Evolutionary conservation across 2,888 invertebrate species (phyloP), one percentile per base, ranked within the genome.

Genomic region (Neria commutata): DNA sequence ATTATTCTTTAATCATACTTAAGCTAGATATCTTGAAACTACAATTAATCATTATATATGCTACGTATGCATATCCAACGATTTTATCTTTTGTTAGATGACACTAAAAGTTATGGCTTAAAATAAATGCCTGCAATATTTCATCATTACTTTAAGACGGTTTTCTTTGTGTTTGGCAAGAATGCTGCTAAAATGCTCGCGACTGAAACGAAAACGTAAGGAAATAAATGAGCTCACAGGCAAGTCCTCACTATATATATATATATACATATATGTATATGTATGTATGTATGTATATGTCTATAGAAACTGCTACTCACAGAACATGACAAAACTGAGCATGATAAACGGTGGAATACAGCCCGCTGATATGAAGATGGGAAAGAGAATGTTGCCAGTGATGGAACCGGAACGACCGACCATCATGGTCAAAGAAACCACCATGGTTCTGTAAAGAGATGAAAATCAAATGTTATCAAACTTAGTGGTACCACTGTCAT

Each of bases 341-440:
- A 88, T 86, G 53, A 89, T 76, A 74, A 91, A 91, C 2, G 91
- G 91, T 19, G 90, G 89, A 25, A 88, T 79, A 71, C 91, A 91
- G 34, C 91, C 91, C 24, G 85, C 82, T 66, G 85, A 80, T 45
- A 91, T 83, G 49, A 91, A 83, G 23, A 87, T 82, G 0, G 91
- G 91, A 72, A 91, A 91, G 2, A 88, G 73, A 46, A 91, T 79
- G 64, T 91, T 91, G 3, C 91, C 91, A 2, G 86, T 78, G 37
- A 90, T 85, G 5, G 91, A 89, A 5, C 91, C 91, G 14, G 87
- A 70, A 37, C 91, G 84, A 1, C 90, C 91, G 50, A 83, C 83
- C 89, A 91, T 90, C 84, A 91, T 85, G 33, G 88, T 86, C 3
- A 87, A 83, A 0, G 90, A 86, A 67, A 91, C 85, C 0, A 90